Evolutionary conservation across 2,113 vertebrate species (phyloP), one percentile per base, ranked within the genome.

Genomic region (Oreochromis spilurus): DNA sequence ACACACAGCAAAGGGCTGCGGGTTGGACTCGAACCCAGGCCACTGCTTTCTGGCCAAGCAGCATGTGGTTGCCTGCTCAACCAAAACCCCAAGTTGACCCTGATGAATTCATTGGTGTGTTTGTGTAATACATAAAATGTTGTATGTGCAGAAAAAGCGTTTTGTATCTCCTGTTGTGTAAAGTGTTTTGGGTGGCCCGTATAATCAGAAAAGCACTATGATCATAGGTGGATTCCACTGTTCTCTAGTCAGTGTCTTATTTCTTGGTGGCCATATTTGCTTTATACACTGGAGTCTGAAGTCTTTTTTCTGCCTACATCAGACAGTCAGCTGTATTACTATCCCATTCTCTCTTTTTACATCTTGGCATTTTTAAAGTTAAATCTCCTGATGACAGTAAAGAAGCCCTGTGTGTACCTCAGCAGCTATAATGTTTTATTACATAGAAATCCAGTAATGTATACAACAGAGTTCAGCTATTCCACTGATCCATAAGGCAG

Each of bases 371-470:
- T 4, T 89, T 84, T 92, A 5, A 84, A 67, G 81, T 34, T 50
- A 19, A 83, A 40, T 58, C 83, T 87, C 53, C 84, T 11, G 78
- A 75, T n/a, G 26, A 48, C 57, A 87, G 34, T 34, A 83, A 48
- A 38, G 45, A 54, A 31, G 78, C 21, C 34, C 48, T 40, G 43
- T 65, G 43, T 86, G 83, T 80, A 83, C 34, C 83, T 65, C 81
- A 43, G 79, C 53, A 53, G 72, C 89, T 86, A 58, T 84, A 82
- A 90, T 67, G 13, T 89, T 92, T 89, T 88, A 91, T 81, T 83
- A 70, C 86, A 85, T 57, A 21, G 48, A 82, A 75, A 80, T 34
- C 45, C 58, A 24, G 86, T 83, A 67, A 92, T 84, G 80, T 84
- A 52, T 7, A 58, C 60, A 57, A 36, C 86, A 82, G 89, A 88